phyloP scores from a whole-genome alignment of 2,888 invertebrate genomes.

The Smittia sp. region DNA sequence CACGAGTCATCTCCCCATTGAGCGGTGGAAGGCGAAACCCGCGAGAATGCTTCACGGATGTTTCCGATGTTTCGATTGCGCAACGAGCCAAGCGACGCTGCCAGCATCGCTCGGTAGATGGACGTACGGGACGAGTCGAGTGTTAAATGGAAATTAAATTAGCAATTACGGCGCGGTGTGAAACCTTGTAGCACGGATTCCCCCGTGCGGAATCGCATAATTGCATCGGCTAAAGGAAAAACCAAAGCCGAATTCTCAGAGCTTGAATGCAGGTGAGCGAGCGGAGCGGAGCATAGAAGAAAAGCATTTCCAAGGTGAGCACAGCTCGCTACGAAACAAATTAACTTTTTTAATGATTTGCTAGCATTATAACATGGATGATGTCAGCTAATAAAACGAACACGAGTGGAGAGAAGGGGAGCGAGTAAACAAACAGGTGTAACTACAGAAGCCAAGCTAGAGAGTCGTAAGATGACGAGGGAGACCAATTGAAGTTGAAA shows the following conservation, averaged over 20 bases:
- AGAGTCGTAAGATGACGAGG: not conserved
- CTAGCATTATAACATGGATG: not conserved
- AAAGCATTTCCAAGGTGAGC: not conserved
- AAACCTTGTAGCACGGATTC: not conserved
- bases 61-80: not conserved
- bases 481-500: too few species aligned
- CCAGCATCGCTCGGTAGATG: not conserved
- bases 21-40: too few species aligned
- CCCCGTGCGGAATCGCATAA: not conserved
- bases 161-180: not conserved
- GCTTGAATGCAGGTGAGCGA: not conserved
- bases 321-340: not conserved
- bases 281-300: not conserved
- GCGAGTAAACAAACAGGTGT: not conserved
- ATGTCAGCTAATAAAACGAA: not conserved
- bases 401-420: not conserved
- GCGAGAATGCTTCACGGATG: not conserved
- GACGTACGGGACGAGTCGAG: not conserved
- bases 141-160: not conserved
- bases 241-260: too few species aligned
- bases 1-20: too few species aligned
- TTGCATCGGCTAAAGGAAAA: too few species aligned
- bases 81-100: not conserved
- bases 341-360: conserved; percentile 5
- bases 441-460: not conserved